Evolutionary conservation across 2,113 vertebrate species (phyloP).

Genomic region (Columba livia): DNA sequence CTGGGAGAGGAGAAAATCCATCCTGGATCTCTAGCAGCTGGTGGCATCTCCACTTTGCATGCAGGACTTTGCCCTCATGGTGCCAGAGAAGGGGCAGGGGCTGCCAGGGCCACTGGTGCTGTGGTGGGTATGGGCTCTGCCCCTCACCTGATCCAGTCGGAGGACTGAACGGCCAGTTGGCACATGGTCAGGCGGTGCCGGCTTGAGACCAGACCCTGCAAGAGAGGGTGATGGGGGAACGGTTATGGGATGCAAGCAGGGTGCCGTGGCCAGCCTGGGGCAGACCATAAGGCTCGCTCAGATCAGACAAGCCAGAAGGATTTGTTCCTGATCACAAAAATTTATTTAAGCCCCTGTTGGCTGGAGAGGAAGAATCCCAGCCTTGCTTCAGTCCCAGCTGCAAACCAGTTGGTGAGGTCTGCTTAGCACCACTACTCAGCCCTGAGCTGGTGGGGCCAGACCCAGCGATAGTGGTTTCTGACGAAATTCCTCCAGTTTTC

Average conservation of each 20-base stretch:
- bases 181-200: conserved; percentile 97
- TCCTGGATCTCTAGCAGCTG: neutral
- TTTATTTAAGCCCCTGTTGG: neutral
- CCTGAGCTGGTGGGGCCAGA: fast-evolving
- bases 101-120: neutral
- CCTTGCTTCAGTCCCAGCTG: neutral
- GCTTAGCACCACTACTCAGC: neutral
- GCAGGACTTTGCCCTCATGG: fast-evolving
- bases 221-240: neutral
- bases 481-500: neutral
- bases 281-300: neutral
- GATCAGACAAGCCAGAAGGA: neutral
- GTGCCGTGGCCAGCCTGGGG: neutral
- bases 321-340: neutral
- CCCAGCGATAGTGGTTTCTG: neutral
- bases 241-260: neutral
- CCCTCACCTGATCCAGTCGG: conserved; percentile 97
- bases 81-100: neutral
- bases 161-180: conserved; percentile 94
- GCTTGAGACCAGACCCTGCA: conserved; percentile 92
- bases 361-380: neutral
- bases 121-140: fast-evolving
- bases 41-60: neutral
- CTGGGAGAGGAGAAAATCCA: neutral
- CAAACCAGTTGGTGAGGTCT: fast-evolving